A percentile compares a stretch with the other conserved stretches of the same genome.
Evolutionary conservation across 2,888 invertebrate genomes (phyloP).

Genomic region (Tinea trinotella): DNA sequence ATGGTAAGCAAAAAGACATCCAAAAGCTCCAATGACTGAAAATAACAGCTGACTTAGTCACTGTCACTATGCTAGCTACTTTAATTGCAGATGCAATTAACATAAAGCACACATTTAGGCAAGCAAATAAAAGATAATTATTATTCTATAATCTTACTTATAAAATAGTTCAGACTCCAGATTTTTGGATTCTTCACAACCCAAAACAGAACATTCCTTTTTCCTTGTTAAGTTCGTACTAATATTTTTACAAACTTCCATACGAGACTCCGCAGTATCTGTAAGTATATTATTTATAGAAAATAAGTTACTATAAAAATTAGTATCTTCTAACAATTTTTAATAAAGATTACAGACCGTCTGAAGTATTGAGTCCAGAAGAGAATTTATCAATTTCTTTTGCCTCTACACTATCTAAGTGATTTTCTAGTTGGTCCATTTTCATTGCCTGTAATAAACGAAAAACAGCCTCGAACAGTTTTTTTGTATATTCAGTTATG

Average conservation of each 20-base stretch:
- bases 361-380: not conserved
- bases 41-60: too few species aligned
- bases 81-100: too few species aligned
- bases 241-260: too few species aligned
- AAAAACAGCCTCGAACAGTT: not conserved
- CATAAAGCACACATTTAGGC: too few species aligned
- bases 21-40: too few species aligned
- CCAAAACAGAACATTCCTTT: slow-evolving; percentile 58
- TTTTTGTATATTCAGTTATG: not conserved
- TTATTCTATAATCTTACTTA: slow-evolving; percentile 44
- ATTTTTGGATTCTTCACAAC: slow-evolving; percentile 60
- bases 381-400: not conserved
- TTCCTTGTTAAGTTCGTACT: slow-evolving; percentile 40
- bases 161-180: slow-evolving; percentile 53
- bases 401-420: not conserved
- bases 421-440: slow-evolving; percentile 6
- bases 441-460: not conserved
- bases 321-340: not conserved
- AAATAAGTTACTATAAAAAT: too few species aligned
- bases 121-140: too few species aligned
- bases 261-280: too few species aligned
- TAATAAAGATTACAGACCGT: not conserved
- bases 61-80: too few species aligned
- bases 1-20: too few species aligned
- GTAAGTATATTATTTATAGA: too few species aligned